phyloP scores from a whole-genome alignment of 92 coral and sea anemone species.

The Phenganax stokvisi region DNA sequence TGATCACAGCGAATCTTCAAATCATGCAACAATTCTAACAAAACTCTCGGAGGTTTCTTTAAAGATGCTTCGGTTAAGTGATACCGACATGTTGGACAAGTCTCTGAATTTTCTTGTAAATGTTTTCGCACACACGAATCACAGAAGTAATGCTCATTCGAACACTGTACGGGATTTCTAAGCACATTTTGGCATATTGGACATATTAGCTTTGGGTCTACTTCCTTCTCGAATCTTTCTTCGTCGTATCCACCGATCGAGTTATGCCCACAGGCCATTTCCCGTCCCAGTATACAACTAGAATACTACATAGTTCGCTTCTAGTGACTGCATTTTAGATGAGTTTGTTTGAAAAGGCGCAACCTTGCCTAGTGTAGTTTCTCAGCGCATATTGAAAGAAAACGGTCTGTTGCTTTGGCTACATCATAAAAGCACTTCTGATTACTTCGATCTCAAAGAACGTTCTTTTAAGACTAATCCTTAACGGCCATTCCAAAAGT shows the following conservation, averaged over 20 bases:
- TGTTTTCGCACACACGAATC: conserved; percentile 65
- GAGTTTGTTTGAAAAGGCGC: too few species aligned
- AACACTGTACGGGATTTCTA: conserved; percentile 77
- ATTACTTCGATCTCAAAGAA: too few species aligned
- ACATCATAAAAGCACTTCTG: too few species aligned
- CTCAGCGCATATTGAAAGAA: too few species aligned
- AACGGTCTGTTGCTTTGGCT: too few species aligned
- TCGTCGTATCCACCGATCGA: background rate
- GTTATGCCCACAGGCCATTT: background rate
- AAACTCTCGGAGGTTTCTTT: conserved; percentile 74
- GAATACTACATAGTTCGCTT: background rate
- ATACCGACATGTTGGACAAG: conserved; percentile 82
- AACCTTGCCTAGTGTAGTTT: too few species aligned
- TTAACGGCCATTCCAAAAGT: too few species aligned
- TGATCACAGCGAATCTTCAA: conserved; percentile 76
- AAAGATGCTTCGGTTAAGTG: conserved; percentile 80
- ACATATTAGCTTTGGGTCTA: conserved; percentile 75
- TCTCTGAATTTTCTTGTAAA: conserved; percentile 78
- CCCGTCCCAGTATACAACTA: too few species aligned
- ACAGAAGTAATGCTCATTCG: conserved; percentile 79
- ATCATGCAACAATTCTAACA: conserved; percentile 70
- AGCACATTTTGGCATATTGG: conserved; percentile 86
- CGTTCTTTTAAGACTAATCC: too few species aligned
- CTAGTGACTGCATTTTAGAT: too few species aligned
- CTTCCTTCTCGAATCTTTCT: conserved; percentile 68